Evolutionary conservation across 2,113 vertebrate species (phyloP), one percentile per base, ranked within the genome.

Genomic region (Calidris pugnax): DNA sequence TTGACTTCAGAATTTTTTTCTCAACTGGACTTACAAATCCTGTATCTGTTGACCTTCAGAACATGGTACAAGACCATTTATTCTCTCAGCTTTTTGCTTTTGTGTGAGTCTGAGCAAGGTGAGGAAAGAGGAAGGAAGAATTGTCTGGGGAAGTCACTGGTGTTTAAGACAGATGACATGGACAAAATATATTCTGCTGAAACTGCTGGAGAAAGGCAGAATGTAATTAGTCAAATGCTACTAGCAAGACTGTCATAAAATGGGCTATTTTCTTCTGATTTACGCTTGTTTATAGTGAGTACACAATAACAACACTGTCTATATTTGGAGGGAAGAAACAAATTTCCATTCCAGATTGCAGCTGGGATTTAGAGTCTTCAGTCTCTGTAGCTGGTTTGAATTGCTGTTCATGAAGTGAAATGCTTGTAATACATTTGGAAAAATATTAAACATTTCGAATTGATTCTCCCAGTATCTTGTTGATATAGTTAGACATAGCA

Each of bases 1-100:
- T 96, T 96, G 93, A 96, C 93, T 96, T 95, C 64, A 66, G 76
- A 91, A 67, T 89, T 91, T 97, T 93, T 96, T 96, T 94, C 85
- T 90, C 60, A 55, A 10, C 91, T 92, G 83, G 93, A 84, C 95
- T 95, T 95, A 94, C 90, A 94, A 90, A 96, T 93, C 83, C 93
- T 95, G 78, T 92, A 60, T 87, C 64, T 84, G 45, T 91, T 96
- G 94, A 94, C 95, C 94, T 96, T 95, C 95, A 96, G 83, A 94
- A 89, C 59, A 92, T 76, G 28, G 75, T 94, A 45, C 87, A 95
- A 94, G 85, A 90, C 76, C 89, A 94, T 97, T 96, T 94, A 94
- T 93, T 97, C 89, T 88, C 82, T 95, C 72, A 57, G 89, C 89
- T 77, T 90, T 87, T 94, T 94, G 59, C 91, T 56, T 92, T 95